Conservation (phyloP, 2,113 vertebrate species). For the Poeciliopsis retropinna region DNA sequence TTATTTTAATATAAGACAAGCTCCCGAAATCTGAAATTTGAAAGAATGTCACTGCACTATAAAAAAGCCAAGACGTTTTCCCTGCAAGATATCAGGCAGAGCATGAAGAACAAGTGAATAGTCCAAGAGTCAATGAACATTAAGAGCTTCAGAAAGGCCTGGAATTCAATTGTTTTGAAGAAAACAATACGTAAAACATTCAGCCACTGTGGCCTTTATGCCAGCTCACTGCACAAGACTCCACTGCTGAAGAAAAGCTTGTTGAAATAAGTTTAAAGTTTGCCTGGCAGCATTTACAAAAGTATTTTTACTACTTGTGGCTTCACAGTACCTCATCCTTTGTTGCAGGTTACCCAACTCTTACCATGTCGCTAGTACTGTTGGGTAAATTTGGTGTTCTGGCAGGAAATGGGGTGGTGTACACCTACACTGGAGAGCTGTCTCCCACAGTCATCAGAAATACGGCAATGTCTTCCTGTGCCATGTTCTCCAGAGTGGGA, state of each 20-base stretch:
- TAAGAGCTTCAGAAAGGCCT: too few species aligned
- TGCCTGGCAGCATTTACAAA: background rate
- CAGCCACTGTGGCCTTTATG: too few species aligned
- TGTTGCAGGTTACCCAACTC: conserved; percentile 28
- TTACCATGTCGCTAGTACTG: conserved; percentile 54
- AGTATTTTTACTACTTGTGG: background rate
- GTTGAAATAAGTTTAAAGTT: background rate
- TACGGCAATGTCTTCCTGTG: conserved; percentile 51
- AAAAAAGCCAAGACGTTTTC: too few species aligned
- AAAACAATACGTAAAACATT: too few species aligned
- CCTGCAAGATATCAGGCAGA: too few species aligned
- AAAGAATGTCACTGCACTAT: too few species aligned
- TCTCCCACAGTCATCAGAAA: conserved; percentile 66
- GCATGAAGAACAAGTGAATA: too few species aligned
- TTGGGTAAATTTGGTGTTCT: conserved; percentile 60
- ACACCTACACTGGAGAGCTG: conserved; percentile 49
- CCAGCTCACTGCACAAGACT: background rate
- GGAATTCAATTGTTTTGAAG: too few species aligned
- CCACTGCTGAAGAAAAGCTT: background rate
- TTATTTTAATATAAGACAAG: too few species aligned
- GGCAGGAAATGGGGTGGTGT: conserved; percentile 7
- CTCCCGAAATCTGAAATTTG: background rate
- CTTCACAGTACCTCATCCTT: background rate
- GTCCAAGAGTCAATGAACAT: too few species aligned
- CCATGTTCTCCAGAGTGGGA: conserved; percentile 53